Base-by-base conservation (phyloP, 1,140 invertebrate genomes). In the Neodiprion lecontei region DNA sequence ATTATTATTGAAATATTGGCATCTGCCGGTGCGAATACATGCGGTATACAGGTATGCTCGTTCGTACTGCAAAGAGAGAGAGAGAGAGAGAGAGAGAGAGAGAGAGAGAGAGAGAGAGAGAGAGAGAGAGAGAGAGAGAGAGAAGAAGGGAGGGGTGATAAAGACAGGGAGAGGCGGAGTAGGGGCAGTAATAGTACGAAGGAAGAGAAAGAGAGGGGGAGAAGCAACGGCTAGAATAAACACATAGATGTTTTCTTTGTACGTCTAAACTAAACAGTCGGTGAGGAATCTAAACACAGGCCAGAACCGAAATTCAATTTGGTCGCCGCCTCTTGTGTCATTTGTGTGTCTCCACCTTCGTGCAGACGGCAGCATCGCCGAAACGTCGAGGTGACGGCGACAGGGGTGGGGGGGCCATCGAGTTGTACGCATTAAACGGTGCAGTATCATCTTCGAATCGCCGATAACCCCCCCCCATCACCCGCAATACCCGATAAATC, bases 181-280 rank as follows among this genome's bases (percentile, higher is more conserved):
- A 74, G 67, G 3, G 67, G 75, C 28, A 50, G 73, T 72, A 65
- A 72, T 74, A 73, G 73, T 71, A 72, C 68, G 74, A 75, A 75
- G 48, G 72, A 71, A 73, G 77, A 80, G 78, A 82, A 81, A 72
- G 75, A 79, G 77, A 73, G 49, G 76, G 75, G 74, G 74, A 77
- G 80, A 88, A 88, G 85, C 88, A 86, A 88, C 86, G 89, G 88
- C 89, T 89, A 90, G 88, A 90, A 90, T 90, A 90, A 90, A 90
- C 89, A 90, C 89, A 89, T 88, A 87, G 88, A 89, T 90, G 89
- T 90, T 90, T 90, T 90, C 89, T 90, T 90, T 90, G 89, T 90
- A 89, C 89, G 87, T 89, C 89, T 89, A 90, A 90, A 90, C 89
- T 90, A 90, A 90, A 90, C 89, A 90, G 89, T 89, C 88, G 87